These are phyloP conservation scores for Struthio camelus DNA, from an alignment of 2,113 vertebrate genomes.

Conservation along the genomic window DNA sequence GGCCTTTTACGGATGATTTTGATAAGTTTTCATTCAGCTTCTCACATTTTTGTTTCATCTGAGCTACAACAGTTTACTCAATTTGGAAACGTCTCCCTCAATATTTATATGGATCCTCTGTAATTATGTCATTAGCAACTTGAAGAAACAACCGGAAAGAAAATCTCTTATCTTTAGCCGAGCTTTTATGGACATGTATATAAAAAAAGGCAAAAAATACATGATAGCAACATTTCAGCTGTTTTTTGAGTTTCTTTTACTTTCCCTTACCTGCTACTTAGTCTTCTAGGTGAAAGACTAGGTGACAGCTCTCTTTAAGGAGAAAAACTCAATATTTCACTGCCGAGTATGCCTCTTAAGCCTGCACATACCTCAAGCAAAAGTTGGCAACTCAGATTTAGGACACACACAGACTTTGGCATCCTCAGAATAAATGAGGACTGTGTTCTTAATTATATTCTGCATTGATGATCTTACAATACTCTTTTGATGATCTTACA, in stretches of 20 bases:
- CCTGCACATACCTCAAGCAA: background rate
- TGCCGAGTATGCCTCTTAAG: background rate
- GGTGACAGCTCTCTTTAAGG: background rate
- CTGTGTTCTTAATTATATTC: background rate
- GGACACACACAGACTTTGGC: background rate
- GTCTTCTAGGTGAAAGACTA: background rate
- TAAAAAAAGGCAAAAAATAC: background rate
- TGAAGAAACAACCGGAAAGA: background rate
- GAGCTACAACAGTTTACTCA: background rate
- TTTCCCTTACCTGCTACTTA: background rate
- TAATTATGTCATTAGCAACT: background rate
- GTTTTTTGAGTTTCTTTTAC: background rate
- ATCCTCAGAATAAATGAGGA: background rate
- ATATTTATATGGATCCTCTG: background rate
- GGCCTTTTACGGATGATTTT: background rate
- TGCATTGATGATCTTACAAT: background rate
- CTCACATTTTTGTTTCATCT: background rate
- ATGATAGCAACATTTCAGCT: background rate
- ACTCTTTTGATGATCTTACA: background rate
- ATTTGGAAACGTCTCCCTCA: background rate
- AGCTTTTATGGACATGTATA: background rate
- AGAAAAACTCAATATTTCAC: background rate
- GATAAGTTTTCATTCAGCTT: background rate
- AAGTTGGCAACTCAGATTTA: background rate
- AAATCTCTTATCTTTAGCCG: background rate